Base-by-base conservation (phyloP, 2,113 vertebrate genomes). In the Ptyas mucosa region DNA sequence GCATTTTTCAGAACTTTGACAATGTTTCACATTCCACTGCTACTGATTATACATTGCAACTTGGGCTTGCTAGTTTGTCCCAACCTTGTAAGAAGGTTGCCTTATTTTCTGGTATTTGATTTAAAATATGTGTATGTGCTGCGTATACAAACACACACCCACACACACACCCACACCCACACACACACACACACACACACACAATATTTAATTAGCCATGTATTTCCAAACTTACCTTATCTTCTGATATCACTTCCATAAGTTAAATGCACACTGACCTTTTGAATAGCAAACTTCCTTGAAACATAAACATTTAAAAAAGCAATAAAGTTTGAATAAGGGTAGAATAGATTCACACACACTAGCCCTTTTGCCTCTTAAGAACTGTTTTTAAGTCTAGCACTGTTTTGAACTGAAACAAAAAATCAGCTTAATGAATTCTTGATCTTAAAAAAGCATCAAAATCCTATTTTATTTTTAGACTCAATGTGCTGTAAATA, bases 141-240 rank as follows among this genome's bases (percentile, higher is more conserved):
- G 0, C 3, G 3, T 1, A 11, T 1, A 1, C 26, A 14, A 11
- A n/a, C 26, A 14, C 29, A 69, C 29, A n/a, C 12, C 5, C 61
- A 64, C 58, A 64, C 10, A 11, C 24, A 12, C 26, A 5, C 26
- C 14, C 26, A 14, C 29, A 69, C 29, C 15, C 12, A 14, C 61
- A 61, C 26, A 14, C 26, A 29, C 26, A 14, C 29, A 69, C 29
- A n/a, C 12, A 12, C 61, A 64, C 58, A 64, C 10, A 11, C 9
- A 12, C 10, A 15, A 95, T 93, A 95, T 92, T 96, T 95, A 95
- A 97, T 97, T 98, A 97, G 96, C 96, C 94, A 85, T 93, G 89
- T 96, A 92, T 95, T 96, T 97, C 93, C 95, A 97, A 96, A 97
- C 95, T 94, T 96, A 96, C 95, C 95, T 97, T 98, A 97, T 98